Percentiles rank a stretch among this genome's conserved stretches.
phyloP scores from a whole-genome alignment of 2,888 invertebrate species.

The Chrysolina haemoptera region DNA sequence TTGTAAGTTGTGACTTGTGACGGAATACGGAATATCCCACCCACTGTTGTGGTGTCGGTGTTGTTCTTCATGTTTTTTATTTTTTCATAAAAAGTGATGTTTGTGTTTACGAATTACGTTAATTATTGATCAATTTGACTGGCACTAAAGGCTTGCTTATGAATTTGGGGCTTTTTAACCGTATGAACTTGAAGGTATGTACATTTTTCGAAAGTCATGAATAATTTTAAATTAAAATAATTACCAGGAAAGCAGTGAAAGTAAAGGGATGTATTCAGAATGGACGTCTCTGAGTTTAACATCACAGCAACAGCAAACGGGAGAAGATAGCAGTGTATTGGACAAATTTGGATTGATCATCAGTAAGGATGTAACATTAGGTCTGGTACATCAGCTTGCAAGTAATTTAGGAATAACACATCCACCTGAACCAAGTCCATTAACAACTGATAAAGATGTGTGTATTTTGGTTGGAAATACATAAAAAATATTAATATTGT shows the following conservation, averaged over 20 bases:
- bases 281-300: conserved; percentile 82
- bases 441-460: conserved; percentile 90
- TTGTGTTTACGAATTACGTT: no score
- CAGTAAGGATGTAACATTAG: conserved; percentile 86
- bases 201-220: not conserved
- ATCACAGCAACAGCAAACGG: conserved; percentile 80
- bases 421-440: conserved; percentile 86
- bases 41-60: no score
- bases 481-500: conserved; percentile 27
- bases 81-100: no score
- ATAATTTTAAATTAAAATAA: conserved; percentile 27
- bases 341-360: conserved; percentile 82
- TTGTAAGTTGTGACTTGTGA: no score
- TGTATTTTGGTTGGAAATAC: conserved; percentile 27
- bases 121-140: not conserved
- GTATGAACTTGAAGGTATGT: conserved; percentile 84
- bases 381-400: conserved; percentile 85
- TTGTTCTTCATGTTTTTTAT: no score
- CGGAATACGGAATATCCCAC: no score
- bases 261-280: conserved; percentile 86
- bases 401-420: conserved; percentile 81
- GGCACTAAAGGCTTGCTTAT: conserved; percentile 70
- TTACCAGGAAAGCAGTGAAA: conserved; percentile 74
- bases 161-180: conserved; percentile 88
- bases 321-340: conserved; percentile 80